A percentile compares a stretch with the other conserved stretches of the same genome.
Conservation (phyloP, 2,797 vertebrate species). For the Tenualosa ilisha region DNA sequence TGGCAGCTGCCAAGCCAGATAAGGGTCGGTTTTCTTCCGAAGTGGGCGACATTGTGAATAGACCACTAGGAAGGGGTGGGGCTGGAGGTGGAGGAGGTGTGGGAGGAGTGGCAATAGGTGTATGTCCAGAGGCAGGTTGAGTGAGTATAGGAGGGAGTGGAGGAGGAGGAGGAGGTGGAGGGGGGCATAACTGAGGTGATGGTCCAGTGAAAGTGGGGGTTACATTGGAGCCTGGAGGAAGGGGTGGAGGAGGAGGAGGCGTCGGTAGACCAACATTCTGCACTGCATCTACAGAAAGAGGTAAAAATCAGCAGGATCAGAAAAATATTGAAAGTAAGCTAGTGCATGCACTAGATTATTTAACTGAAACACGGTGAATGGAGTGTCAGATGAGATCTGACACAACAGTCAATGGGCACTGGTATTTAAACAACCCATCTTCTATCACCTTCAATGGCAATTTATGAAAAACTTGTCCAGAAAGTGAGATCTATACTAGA, state of each 20-base stretch:
- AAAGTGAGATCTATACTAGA: too few relatives aligned
- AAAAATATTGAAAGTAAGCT: not conserved
- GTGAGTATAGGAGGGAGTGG: slow-evolving; percentile 75
- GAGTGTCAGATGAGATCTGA: too few relatives aligned
- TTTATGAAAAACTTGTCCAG: too few relatives aligned
- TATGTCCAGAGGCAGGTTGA: slow-evolving; percentile 57
- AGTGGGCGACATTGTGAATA: slow-evolving; percentile 77
- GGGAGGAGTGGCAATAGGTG: slow-evolving; percentile 47
- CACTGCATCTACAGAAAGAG: slow-evolving; percentile 71
- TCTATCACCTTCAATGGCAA: too few relatives aligned
- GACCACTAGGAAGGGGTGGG: slow-evolving; percentile 85
- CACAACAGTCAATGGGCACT: too few relatives aligned
- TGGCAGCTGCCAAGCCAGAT: slow-evolving; percentile 91
- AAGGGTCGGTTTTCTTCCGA: slow-evolving; percentile 85
- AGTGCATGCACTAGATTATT: not conserved
- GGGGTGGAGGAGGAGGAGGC: slow-evolving; percentile 88
- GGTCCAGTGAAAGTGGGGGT: slow-evolving; percentile 68
- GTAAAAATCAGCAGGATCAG: not conserved
- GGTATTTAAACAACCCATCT: too few relatives aligned
- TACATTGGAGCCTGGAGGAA: slow-evolving; percentile 81
- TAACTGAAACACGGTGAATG: not conserved
- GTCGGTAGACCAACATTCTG: slow-evolving; percentile 75
- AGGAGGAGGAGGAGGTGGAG: slow-evolving; percentile 80
- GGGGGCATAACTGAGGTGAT: slow-evolving; percentile 60
- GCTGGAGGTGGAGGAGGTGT: slow-evolving; percentile 76